Base-by-base conservation (phyloP, 2,888 invertebrate species). In the Polyommatus icarus region DNA sequence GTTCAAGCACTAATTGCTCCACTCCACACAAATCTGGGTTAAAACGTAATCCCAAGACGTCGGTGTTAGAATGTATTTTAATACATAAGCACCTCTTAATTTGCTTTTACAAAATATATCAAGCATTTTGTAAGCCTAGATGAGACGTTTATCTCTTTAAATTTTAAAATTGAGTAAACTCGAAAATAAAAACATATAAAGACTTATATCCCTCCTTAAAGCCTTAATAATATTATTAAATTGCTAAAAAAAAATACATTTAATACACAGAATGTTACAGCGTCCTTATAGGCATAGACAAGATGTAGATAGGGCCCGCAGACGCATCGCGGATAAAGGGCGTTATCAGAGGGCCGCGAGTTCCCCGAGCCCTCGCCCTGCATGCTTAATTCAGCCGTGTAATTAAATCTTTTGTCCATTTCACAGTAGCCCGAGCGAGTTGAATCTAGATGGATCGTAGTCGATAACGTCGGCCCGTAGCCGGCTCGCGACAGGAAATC, bases 381-480 rank as follows among this genome's bases (percentile, higher is more conserved):
- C 83, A 85, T 86, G 89, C 90, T 92, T 92, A 92, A 92, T 93
- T 92, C 93, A 93, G 92, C 92, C 93, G 93, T 93, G 90, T 93
- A 94, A 94, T 94, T 93, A 93, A 92, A 92, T 93, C 93, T 93
- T 91, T 94, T 92, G 92, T 93, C 87, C 89, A 88, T 85, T 86
- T 86, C 87, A 84, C 84, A 85, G 84, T 85, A 85, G 83, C 86
- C 82, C 87, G 86, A 87, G 88, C 89, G 89, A 61, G 57, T 61
- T 36, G 61, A 59, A 32, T 67, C 76, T 59, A 32, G 76, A 59
- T 57, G 59, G 40, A 59, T 76, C 10, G 36, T 40, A 59, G 36
- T 76, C 54, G 59, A 76, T 40, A 76, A 54, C 20, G 29, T 24
- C 59, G 54, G 46, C 36, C 67, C 61, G 18, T 24, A 77, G 20